phyloP scores from a whole-genome alignment of 2,888 invertebrate species.

The Parnassius apollo region DNA sequence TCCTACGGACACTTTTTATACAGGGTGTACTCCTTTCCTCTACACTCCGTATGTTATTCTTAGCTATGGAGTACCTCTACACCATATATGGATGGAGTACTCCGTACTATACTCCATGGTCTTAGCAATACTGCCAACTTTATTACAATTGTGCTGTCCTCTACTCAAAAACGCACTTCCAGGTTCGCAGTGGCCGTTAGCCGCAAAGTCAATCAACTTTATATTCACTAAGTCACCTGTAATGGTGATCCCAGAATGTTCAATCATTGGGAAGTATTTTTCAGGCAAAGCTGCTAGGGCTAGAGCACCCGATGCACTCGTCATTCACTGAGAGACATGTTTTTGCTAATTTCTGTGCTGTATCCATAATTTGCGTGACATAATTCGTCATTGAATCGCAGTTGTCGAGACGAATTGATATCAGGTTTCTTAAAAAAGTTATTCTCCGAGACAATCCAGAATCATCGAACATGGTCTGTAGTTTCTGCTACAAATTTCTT shows the following conservation, averaged over 20 bases:
- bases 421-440: conserved; percentile 23
- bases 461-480: conserved; percentile 32
- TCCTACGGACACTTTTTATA: no score
- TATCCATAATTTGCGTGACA: conserved; percentile 30
- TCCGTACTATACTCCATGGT: no score
- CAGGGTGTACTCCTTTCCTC: no score
- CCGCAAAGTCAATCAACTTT: conserved; percentile 17
- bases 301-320: conserved; percentile 33
- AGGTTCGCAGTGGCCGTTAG: no score
- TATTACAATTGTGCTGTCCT: no score
- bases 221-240: conserved; percentile 25
- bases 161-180: no score
- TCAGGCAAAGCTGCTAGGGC: conserved; percentile 31
- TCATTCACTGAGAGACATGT: conserved; percentile 32
- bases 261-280: conserved; percentile 25
- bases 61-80: no score
- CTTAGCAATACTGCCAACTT: no score
- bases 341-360: conserved; percentile 29
- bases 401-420: conserved; percentile 19
- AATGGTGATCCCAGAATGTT: conserved; percentile 18
- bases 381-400: conserved; percentile 15
- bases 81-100: no score
- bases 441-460: conserved; percentile 24
- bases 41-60: no score
- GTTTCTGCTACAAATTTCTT: conserved; percentile 28